Evolutionary conservation across 2,797 vertebrate genomes (phyloP), one percentile per base, ranked within the genome.

Genomic region (Mus caroli): DNA sequence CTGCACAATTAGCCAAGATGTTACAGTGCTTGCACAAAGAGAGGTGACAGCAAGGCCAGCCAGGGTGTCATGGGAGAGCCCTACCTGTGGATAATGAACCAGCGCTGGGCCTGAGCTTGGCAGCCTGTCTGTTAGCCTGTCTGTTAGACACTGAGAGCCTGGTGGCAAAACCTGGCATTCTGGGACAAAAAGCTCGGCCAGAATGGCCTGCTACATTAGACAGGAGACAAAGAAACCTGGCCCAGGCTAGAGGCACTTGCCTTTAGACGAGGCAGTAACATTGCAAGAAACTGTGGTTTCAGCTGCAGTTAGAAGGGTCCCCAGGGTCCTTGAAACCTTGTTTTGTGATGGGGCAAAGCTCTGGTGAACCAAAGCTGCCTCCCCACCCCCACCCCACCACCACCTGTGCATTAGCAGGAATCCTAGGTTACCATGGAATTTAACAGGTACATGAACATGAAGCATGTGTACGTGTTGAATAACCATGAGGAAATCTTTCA

Each of bases 1-100:
- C 14, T 37, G 54, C 5, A 19, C 8, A n/a, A 76, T 6, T 6
- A 50, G 92, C 96, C 83, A 84, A 92, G 92, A 54, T 76, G 86
- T 89, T 91, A 82, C 86, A 84, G 71, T 78, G 88, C 58, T 60
- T 43, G 13, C 84, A 92, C 94, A 97, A 94, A 95, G 91, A 82
- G 40, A 75, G 83, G 95, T 94, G 78, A 92, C 88, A 67, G 52
- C 28, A 26, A 90, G 90, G 96, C 95, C 96, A 96, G 97, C 97
- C 97, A 95, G 95, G 92, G 79, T 91, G 92, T 90, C 95, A 88
- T 58, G 64, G 88, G 96, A 97, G 97, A 97, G 31, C 69, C 67
- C 82, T 86, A 88, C 67, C 26, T 83, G 85, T 40, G 86, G 84
- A 88, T 96, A 96, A 96, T 1, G 0, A 91, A 86, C 62, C 75